Evolutionary conservation across 2,888 invertebrate species (phyloP).

Genomic region (Torymus tubicola): DNA sequence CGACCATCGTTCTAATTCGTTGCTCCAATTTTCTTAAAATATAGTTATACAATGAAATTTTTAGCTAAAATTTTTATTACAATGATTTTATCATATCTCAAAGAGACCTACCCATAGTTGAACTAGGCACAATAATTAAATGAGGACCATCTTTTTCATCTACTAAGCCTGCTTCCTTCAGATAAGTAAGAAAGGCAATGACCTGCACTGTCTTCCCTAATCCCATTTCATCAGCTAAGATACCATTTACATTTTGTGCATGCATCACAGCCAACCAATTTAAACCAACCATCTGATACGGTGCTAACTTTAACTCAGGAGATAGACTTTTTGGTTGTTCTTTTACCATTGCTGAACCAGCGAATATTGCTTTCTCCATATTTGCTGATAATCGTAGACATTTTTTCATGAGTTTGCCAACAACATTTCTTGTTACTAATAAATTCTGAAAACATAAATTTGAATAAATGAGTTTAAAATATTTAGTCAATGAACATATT

Average conservation of each 20-base stretch:
- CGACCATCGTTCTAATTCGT: constrained; percentile 88
- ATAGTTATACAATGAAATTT: constrained; percentile 29
- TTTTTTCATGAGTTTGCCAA: constrained; percentile 88
- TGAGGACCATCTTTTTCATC: constrained; percentile 83
- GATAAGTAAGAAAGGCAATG: constrained; percentile 92
- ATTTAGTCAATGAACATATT: constrained; percentile 5
- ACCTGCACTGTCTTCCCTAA: constrained; percentile 95
- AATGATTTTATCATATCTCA: constrained; percentile 2
- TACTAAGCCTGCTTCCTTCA: constrained; percentile 87
- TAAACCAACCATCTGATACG: constrained; percentile 92
- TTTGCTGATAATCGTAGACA: constrained; percentile 89
- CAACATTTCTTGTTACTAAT: constrained; percentile 85
- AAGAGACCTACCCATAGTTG: constrained; percentile 85
- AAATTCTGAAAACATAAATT: constrained; percentile 75
- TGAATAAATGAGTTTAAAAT: constrained; percentile 8
- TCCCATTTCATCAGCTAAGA: constrained; percentile 98
- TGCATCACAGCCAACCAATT: constrained; percentile 96
- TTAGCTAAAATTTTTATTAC: constrained; percentile 21
- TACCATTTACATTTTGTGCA: constrained; percentile 92
- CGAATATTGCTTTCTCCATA: constrained; percentile 88
- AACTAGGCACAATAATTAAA: constrained; percentile 96
- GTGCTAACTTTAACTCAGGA: constrained; percentile 84
- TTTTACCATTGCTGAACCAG: constrained; percentile 83
- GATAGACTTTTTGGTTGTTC: constrained; percentile 86
- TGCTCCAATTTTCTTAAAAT: constrained; percentile 87